Conservation (phyloP, 2,888 invertebrate species). For the Drosophila cognata region DNA sequence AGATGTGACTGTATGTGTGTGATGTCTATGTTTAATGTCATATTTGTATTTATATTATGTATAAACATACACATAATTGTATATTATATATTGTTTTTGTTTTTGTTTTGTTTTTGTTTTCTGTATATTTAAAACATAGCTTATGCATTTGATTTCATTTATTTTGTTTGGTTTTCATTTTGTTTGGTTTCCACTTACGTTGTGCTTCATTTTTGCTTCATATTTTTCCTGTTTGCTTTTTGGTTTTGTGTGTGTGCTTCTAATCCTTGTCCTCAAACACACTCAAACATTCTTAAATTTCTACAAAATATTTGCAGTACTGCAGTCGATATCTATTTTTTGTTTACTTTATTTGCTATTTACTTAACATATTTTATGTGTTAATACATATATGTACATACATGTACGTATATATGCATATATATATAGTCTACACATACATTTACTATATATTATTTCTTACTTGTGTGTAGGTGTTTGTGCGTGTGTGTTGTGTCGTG, state of each 20-base stretch:
- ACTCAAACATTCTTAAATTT: constrained; percentile 82
- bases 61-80: constrained; percentile 24
- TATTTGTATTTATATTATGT: constrained; percentile 41
- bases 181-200: constrained; percentile 29
- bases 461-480: constrained; percentile 33
- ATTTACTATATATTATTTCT: constrained; percentile 29
- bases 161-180: constrained; percentile 25
- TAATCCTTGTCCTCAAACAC: constrained; percentile 63
- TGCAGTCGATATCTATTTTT: constrained; percentile 82
- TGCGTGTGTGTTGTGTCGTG: constrained; percentile 16
- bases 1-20: constrained; percentile 38
- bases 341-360: constrained; percentile 72
- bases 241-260: constrained; percentile 21
- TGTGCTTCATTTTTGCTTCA: constrained; percentile 40
- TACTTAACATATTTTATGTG: constrained; percentile 64
- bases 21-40: constrained; percentile 36
- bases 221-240: constrained; percentile 53
- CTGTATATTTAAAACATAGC: constrained; percentile 69
- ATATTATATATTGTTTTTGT: constrained; percentile 11
- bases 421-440: constrained; percentile 41
- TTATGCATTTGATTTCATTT: constrained; percentile 59
- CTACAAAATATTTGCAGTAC: constrained; percentile 84
- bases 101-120: constrained; percentile 13
- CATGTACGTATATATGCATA: constrained; percentile 42
- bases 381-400: constrained; percentile 31